phyloP scores from a whole-genome alignment of 1,140 invertebrate genomes.

The Drosophila athabasca region DNA sequence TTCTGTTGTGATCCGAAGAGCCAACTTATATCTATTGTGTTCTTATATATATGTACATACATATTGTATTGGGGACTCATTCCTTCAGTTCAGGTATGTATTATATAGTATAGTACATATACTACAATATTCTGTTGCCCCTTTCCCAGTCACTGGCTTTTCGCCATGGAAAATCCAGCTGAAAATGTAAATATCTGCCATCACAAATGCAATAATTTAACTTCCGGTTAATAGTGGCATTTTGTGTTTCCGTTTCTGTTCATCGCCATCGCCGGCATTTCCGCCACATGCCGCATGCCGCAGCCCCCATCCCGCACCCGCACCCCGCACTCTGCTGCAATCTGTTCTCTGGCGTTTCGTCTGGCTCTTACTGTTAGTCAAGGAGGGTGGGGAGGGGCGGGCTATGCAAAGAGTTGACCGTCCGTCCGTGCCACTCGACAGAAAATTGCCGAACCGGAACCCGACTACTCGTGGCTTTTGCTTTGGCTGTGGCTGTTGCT shows the following conservation, averaged over 20 bases:
- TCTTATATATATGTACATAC: too few species aligned
- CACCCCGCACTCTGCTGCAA: conserved; percentile 23
- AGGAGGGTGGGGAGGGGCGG: background rate
- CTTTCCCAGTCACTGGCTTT: conserved; percentile 6
- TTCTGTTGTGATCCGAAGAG: too few species aligned
- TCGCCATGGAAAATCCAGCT: conserved; percentile 25
- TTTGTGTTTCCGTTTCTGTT: conserved; percentile 73
- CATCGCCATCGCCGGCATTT: conserved; percentile 56
- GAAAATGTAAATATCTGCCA: conserved; percentile 65
- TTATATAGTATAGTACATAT: too few species aligned
- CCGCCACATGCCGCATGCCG: conserved; percentile 34
- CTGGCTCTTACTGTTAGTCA: conserved; percentile 12
- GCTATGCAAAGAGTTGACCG: conserved; percentile 31
- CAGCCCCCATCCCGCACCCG: conserved; percentile 10
- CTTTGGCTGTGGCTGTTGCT: conserved; percentile 5
- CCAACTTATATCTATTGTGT: background rate
- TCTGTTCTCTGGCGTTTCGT: conserved; percentile 52
- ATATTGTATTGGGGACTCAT: too few species aligned
- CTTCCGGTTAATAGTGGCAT: conserved; percentile 75
- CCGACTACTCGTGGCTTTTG: conserved; percentile 16
- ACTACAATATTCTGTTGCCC: background rate
- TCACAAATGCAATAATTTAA: conserved; percentile 78
- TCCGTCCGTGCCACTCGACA: conserved; percentile 14
- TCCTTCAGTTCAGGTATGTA: too few species aligned
- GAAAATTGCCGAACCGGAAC: conserved; percentile 29